These are phyloP conservation scores for Brienomyrus longianalis DNA, from an alignment of 2,113 vertebrate species.

Conservation along the genomic window DNA sequence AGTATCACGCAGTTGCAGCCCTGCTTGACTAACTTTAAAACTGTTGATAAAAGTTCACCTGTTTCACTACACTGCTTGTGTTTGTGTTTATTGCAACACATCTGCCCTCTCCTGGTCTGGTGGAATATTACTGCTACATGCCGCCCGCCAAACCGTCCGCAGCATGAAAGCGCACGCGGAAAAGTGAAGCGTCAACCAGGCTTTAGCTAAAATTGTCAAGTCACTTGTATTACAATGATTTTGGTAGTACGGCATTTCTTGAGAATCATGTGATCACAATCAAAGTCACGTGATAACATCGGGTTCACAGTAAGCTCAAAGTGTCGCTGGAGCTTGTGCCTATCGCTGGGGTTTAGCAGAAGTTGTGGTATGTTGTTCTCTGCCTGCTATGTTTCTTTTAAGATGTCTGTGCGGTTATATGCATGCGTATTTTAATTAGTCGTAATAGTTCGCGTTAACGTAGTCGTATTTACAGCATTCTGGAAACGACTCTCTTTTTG, in stretches of 20 bases:
- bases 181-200: neutral
- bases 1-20: neutral
- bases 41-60: neutral
- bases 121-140: neutral
- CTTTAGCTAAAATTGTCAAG: neutral
- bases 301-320: neutral
- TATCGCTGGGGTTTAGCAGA: neutral
- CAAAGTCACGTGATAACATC: conserved; percentile 35
- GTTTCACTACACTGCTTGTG: neutral
- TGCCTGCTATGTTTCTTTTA: neutral
- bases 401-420: neutral
- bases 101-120: neutral
- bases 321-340: neutral
- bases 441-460: neutral
- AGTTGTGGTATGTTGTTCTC: neutral
- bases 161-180: neutral
- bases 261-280: conserved; percentile 31
- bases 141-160: neutral
- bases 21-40: neutral
- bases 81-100: neutral
- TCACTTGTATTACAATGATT: neutral
- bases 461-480: neutral
- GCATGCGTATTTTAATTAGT: neutral
- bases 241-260: conserved; percentile 31
- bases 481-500: neutral